These are phyloP conservation scores for Clupea harengus DNA, from an alignment of 2,113 vertebrate species.

Conservation along the genomic window DNA sequence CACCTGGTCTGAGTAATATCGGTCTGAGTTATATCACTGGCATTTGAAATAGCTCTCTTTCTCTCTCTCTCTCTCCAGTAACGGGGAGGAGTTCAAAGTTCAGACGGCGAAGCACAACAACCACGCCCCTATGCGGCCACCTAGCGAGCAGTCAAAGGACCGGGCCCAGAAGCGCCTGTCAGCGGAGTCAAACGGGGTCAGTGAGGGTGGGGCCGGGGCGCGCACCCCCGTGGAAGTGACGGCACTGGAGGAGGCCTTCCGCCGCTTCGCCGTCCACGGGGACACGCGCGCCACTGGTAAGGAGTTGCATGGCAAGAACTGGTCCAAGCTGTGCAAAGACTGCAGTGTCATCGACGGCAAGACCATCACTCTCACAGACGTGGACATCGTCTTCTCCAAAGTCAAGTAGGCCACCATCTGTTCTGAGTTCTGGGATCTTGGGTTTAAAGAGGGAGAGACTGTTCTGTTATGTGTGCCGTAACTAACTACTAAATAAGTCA, in stretches of 20 bases:
- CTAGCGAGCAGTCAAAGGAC: conserved; percentile 70
- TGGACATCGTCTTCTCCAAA: conserved; percentile 98
- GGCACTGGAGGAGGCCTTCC: conserved; percentile 88
- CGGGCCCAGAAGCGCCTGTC: conserved; percentile 69
- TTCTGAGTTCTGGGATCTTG: neutral
- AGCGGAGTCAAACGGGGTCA: conserved; percentile 78
- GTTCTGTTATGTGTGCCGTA: neutral
- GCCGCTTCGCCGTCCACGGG: conserved; percentile 88
- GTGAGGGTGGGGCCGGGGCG: conserved; percentile 72
- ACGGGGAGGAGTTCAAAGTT: conserved; percentile 73
- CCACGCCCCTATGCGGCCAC: conserved; percentile 59
- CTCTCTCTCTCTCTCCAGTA: conserved; percentile 55
- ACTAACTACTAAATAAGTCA: neutral
- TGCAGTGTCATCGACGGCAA: conserved; percentile 90
- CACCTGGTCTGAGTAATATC: neutral
- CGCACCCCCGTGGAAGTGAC: conserved; percentile 78
- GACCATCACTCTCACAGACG: conserved; percentile 88
- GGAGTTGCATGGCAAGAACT: conserved; percentile 97
- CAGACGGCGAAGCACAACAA: conserved; percentile 71
- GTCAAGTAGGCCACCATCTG: conserved; percentile 83
- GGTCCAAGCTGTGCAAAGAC: conserved; percentile 95
- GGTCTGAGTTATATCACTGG: neutral
- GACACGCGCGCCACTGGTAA: conserved; percentile 88
- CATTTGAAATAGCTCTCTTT: neutral
- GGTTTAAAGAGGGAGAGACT: neutral